phyloP scores from a whole-genome alignment of 2,888 invertebrate species.

The Papilio demoleus region DNA sequence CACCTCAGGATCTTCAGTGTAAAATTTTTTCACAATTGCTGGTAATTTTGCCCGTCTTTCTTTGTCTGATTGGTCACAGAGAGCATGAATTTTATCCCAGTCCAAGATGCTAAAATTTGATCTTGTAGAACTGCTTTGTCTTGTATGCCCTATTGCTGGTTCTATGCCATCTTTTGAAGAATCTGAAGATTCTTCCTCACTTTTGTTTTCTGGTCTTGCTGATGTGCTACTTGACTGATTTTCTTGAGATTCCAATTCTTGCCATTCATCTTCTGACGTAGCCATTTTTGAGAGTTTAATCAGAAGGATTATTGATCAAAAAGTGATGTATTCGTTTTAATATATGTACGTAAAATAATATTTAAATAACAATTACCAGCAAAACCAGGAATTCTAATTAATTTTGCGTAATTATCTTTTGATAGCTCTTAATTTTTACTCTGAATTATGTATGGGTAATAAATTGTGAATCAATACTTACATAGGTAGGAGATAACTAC shows the following conservation, averaged over 20 bases:
- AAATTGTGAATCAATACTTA: not conserved
- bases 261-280: conserved; percentile 67
- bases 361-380: not conserved
- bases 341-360: no score
- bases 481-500: no score
- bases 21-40: conserved; percentile 91
- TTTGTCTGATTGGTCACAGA: conserved; percentile 80
- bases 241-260: conserved; percentile 48
- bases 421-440: not conserved
- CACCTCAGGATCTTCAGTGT: conserved; percentile 89
- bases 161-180: not conserved
- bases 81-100: conserved; percentile 83
- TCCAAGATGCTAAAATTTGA: conserved; percentile 73
- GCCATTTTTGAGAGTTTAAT: conserved; percentile 54
- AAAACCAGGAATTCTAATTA: no score
- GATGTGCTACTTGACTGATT: conserved; percentile 49
- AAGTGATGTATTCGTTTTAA: not conserved
- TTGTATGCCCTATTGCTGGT: not conserved
- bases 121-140: not conserved
- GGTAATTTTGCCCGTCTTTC: conserved; percentile 86
- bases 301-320: not conserved
- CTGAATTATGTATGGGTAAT: not conserved
- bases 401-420: no score
- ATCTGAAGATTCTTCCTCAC: conserved; percentile 46
- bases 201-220: conserved; percentile 52